Conservation (phyloP, 2,113 vertebrate genomes). For the Morone saxatilis region DNA sequence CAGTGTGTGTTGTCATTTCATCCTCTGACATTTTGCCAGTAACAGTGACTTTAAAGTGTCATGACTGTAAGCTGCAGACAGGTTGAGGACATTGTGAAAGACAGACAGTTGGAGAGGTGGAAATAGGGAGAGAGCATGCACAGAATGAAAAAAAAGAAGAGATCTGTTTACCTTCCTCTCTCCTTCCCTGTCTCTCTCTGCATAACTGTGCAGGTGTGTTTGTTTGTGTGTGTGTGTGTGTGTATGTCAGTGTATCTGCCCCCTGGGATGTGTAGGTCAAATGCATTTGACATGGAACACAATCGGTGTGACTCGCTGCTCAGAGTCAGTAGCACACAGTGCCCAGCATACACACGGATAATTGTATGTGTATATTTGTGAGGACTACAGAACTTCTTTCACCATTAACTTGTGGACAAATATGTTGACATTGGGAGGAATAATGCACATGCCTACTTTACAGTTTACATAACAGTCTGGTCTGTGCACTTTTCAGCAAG, state of each 20-base stretch:
- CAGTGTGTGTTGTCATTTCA: slow-evolving; percentile 44
- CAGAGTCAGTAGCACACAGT: slow-evolving; percentile 20
- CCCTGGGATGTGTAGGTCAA: slow-evolving; percentile 49
- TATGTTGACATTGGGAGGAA: neutral
- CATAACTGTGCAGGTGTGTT: slow-evolving; percentile 31
- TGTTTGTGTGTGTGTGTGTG: neutral
- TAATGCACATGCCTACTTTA: neutral
- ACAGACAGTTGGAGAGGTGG: slow-evolving; percentile 33
- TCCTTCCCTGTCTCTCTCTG: slow-evolving; percentile 33
- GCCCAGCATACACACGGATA: neutral
- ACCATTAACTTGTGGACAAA: neutral
- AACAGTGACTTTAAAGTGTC: slow-evolving; percentile 76
- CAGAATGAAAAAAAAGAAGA: slow-evolving; percentile 30
- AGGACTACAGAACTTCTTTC: neutral
- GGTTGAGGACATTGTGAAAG: slow-evolving; percentile 57
- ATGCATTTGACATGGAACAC: slow-evolving; percentile 62
- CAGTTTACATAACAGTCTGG: neutral
- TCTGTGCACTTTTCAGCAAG: neutral
- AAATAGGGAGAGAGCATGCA: slow-evolving; percentile 7
- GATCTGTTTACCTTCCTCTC: slow-evolving; percentile 25
- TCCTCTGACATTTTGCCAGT: slow-evolving; percentile 71
- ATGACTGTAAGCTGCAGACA: slow-evolving; percentile 68
- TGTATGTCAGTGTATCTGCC: slow-evolving; percentile 22
- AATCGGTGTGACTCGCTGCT: slow-evolving; percentile 37
- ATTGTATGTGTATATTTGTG: neutral